Conservation (phyloP, 1,140 invertebrate genomes). For the Heliconius melpomene region DNA sequence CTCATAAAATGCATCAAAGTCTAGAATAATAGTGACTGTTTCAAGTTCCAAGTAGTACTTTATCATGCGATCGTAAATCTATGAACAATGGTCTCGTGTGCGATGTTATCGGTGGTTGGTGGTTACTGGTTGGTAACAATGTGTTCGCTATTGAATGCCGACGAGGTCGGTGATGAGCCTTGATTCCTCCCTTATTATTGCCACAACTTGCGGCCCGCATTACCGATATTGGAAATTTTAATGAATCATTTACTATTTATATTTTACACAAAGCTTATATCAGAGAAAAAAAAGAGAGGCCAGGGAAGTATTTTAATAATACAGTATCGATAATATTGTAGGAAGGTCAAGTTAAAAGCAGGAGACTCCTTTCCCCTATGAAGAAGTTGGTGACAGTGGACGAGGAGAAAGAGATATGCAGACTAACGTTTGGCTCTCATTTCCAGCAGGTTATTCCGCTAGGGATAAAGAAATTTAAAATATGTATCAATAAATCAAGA, state of each 20-base stretch:
- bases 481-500: too few species aligned
- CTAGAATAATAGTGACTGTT: slow-evolving; percentile 16
- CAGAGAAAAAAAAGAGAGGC: too few species aligned
- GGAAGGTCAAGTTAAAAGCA: too few species aligned
- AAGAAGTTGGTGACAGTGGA: too few species aligned
- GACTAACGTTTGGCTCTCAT: too few species aligned
- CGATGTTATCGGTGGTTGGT: slow-evolving; percentile 49
- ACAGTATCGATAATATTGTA: too few species aligned
- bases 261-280: not conserved
- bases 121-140: slow-evolving; percentile 51
- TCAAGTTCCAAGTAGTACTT: slow-evolving; percentile 23
- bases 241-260: not conserved
- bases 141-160: slow-evolving; percentile 43
- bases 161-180: slow-evolving; percentile 51
- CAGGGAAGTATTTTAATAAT: too few species aligned
- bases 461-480: too few species aligned
- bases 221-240: not conserved
- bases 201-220: slow-evolving; percentile 42
- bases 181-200: slow-evolving; percentile 48
- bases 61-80: slow-evolving; percentile 43
- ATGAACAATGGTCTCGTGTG: slow-evolving; percentile 47
- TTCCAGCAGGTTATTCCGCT: too few species aligned
- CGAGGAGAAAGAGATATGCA: too few species aligned
- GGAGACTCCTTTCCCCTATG: too few species aligned
- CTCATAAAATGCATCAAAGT: slow-evolving; percentile 2